Evolutionary conservation across 2,888 invertebrate species (phyloP), one percentile per base, ranked within the genome.

Genomic region (Heteropelma amictum): DNA sequence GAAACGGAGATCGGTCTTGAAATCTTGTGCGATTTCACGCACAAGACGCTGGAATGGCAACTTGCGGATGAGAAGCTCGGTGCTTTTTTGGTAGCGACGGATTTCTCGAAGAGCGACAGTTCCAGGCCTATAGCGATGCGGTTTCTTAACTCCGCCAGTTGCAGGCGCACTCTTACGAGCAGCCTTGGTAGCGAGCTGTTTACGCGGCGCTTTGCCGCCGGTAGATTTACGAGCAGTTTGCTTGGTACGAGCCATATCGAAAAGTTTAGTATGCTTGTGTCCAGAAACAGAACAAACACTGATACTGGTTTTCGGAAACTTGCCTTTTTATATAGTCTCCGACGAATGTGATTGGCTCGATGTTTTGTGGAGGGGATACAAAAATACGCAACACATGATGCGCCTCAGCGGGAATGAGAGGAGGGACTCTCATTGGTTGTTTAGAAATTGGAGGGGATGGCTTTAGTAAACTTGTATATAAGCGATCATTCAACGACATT

Each of bases 171-270:
- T 40, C 40, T 40, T 40, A 12, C 40, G 40, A 40, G 40, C 40
- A 6, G 40, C 40, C 12, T 40, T 40, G 14, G 40, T 40, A 3
- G 40, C 40, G 6, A 40, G 14, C 12, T 40, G 40, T 12, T 40
- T 40, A 6, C 40, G 12, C 12, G 40, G 40, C 2, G 92, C 92
- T 85, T 92, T 93, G 63, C 92, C 92, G 86, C 92, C 92, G 64
- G 92, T 92, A 1, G 91, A 94, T 81, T 94, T 94, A 77, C 94
- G 92, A 14, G 94, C 94, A 0, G 94, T 94, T 82, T 94, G 94
- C 89, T 94, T 94, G 4, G 94, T 94, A 85, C 94, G 93, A 82
- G 94, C 94, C 94, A 94, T 93, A 72, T 75, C 90, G 89, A 72
- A 33, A 17, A 2, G 12, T n/a, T n/a, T n/a, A n/a, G n/a, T n/a